Conservation (phyloP, 2,113 vertebrate genomes). For the Strix uralensis region DNA sequence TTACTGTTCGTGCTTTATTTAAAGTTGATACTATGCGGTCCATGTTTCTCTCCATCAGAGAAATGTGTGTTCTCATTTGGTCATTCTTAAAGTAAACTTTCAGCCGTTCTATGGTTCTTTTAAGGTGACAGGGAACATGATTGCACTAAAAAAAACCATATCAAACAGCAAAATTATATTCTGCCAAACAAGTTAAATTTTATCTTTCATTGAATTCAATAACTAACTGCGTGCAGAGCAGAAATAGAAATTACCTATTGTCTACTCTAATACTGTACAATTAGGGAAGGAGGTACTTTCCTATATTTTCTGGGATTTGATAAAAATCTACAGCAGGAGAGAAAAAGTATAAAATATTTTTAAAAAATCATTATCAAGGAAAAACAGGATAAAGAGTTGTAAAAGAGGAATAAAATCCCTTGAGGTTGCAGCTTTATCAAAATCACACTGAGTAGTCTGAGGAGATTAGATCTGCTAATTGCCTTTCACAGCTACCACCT, state of each 20-base stretch:
- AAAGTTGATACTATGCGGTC: neutral
- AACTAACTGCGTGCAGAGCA: neutral
- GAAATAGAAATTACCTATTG: neutral
- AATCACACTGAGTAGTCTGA: accelerated
- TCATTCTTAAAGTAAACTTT: neutral
- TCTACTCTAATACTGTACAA: neutral
- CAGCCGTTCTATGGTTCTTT: neutral
- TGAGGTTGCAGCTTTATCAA: neutral
- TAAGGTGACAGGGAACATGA: neutral
- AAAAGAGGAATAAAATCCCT: neutral
- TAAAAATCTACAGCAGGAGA: neutral
- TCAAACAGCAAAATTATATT: neutral
- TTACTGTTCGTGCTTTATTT: neutral
- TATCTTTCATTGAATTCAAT: neutral
- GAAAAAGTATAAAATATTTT: neutral
- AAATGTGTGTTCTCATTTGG: accelerated
- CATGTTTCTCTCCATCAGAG: neutral
- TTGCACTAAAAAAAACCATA: neutral
- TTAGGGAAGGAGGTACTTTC: neutral
- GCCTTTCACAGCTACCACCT: neutral
- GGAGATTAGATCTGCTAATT: neutral
- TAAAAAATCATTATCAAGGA: neutral
- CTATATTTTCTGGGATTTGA: neutral
- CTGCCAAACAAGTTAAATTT: neutral
- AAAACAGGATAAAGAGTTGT: neutral